Evolutionary conservation across 37 sponge, comb jelly and placozoan species (phyloP), one percentile per base, ranked within the genome.

Genomic region (Aplysina aerophoba): DNA sequence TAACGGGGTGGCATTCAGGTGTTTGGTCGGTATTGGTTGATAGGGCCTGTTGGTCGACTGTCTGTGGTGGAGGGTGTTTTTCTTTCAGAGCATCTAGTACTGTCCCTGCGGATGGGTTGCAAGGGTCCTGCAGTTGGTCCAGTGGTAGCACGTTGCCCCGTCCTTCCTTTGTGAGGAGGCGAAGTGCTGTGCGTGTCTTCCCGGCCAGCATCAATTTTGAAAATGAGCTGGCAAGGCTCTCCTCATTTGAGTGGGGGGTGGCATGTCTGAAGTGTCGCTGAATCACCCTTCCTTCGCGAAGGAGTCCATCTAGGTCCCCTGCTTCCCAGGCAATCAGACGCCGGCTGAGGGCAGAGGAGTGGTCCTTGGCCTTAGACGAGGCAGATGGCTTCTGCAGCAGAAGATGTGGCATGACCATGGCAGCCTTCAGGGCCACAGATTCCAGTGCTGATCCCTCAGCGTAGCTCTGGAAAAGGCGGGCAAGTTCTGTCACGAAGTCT

Each of bases 361-460:
- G 74, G 38, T 37, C 74, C 74, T 31, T 36, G 35, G 35, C 22
- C 6, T 73, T 36, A 11, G 6, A 37, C 28, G 38, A 73, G 35
- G 35, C 22, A 30, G 35, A 36, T 5, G 74, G 74, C 74, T 30
- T 15, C 12, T 73, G 74, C 74, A 73, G 27, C 3, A 73, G 74
- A 73, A 73, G 74, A 8, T 34, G 74, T 34, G 37, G 35, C 38
- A 36, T 36, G 22, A 73, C 74, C 74, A 36, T 73, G 3, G 74
- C 12, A 13, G 74, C 33, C 21, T 73, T 31, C 38, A 73, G 3
- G 74, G 74, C 74, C 21, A 73, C 74, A 37, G 38, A 31, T 13
- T 31, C 74, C 38, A 31, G 38, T 15, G 36, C 74, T 12, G 8
- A 31, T 15, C 36, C 27, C 38, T 31, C 35, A 22, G 38, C 74